These are phyloP conservation scores for Masnerella sp. DNA, from an alignment of 2,888 invertebrate genomes.

Conservation along the genomic window DNA sequence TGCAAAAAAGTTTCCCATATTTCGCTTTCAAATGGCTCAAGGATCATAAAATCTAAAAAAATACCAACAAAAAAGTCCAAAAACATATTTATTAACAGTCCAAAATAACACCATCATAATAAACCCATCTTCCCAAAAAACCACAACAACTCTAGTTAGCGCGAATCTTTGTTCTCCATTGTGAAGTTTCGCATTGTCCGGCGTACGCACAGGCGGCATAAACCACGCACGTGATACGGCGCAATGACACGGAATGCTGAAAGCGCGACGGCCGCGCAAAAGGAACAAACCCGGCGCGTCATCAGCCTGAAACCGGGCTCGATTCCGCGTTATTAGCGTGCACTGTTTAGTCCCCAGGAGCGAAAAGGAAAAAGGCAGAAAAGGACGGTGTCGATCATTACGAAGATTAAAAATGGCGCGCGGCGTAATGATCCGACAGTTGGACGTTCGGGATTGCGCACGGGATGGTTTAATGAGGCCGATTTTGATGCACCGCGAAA, in stretches of 20 bases:
- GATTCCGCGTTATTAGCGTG: constrained; percentile 70
- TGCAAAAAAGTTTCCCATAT: too few species aligned
- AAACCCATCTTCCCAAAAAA: too few species aligned
- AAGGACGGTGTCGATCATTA: constrained; percentile 70
- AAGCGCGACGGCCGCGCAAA: constrained; percentile 65
- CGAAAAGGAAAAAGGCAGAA: constrained; percentile 26
- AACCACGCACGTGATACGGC: constrained; percentile 33
- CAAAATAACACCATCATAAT: too few species aligned
- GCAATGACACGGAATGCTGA: constrained; percentile 68
- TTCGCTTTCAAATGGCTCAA: too few species aligned
- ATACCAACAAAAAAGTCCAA: too few species aligned
- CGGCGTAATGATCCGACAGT: constrained; percentile 16
- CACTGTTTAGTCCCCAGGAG: constrained; percentile 63
- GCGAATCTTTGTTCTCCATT: constrained; percentile 23
- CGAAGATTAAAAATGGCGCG: constrained; percentile 72
- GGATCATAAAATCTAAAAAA: too few species aligned
- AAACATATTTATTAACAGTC: too few species aligned
- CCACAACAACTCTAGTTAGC: constrained; percentile 13
- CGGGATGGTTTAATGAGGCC: constrained; percentile 56
- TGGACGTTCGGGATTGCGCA: constrained; percentile 39
- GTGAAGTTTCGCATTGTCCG: constrained; percentile 42
- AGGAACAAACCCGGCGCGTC: constrained; percentile 66
- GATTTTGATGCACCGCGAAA: constrained; percentile 41
- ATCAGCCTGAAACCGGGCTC: constrained; percentile 55
- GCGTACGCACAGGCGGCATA: constrained; percentile 38